phyloP scores from a whole-genome alignment of 2,888 invertebrate genomes.

The Blastobasis adustella region DNA sequence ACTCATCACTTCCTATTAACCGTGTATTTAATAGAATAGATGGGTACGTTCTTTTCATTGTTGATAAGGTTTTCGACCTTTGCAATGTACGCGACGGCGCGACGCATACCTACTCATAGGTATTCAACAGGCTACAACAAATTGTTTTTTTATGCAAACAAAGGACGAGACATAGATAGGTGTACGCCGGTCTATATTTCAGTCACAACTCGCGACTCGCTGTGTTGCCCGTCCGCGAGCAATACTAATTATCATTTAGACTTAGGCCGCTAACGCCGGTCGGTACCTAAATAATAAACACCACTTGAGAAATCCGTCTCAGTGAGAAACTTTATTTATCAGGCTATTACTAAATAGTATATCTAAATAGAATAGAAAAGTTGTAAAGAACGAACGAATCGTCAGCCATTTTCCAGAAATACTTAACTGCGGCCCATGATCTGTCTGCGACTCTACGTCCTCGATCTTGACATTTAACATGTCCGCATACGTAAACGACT shows the following conservation, averaged over 20 bases:
- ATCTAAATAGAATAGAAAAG: too few species aligned
- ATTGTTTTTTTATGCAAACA: conserved; percentile 29
- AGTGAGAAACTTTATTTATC: too few species aligned
- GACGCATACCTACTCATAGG: conserved; percentile 25
- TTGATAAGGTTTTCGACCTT: conserved; percentile 53
- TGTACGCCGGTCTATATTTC: too few species aligned
- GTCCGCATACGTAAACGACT: not conserved
- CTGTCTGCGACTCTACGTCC: not conserved
- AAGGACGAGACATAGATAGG: conserved; percentile 5
- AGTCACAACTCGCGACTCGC: conserved; percentile 19
- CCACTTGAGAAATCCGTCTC: too few species aligned
- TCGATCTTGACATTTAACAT: not conserved
- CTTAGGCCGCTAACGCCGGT: too few species aligned
- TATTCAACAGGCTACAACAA: conserved; percentile 41
- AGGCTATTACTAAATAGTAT: too few species aligned
- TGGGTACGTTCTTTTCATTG: conserved; percentile 32
- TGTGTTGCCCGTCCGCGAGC: conserved; percentile 20
- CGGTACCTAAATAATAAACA: too few species aligned
- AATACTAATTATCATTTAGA: not conserved
- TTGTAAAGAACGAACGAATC: too few species aligned
- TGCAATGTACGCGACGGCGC: conserved; percentile 33
- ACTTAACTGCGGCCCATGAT: not conserved
- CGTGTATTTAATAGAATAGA: too few species aligned
- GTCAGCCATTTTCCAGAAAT: not conserved
- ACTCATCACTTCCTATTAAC: too few species aligned